Evolutionary conservation across 2,888 invertebrate genomes (phyloP).

Genomic region (Sipunculus nudus): DNA sequence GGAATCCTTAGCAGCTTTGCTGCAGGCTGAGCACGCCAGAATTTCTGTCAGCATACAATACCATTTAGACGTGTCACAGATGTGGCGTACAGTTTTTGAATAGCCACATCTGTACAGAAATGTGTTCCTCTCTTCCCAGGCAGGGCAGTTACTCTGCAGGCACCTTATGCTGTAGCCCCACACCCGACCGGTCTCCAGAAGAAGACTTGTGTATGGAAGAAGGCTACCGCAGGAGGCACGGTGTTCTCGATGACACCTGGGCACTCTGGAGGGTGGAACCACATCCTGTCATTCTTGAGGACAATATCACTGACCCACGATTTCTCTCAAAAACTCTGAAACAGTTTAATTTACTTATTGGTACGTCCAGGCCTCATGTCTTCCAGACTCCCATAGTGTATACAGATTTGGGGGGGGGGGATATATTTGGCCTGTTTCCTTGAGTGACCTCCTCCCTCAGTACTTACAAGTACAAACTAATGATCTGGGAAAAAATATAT

Average conservation of each 20-base stretch:
- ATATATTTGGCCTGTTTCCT: too few species aligned
- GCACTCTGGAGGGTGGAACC: constrained; percentile 8
- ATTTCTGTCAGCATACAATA: constrained; percentile 9
- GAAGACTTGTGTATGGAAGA: not conserved
- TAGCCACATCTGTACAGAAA: constrained; percentile 7
- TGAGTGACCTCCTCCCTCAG: too few species aligned
- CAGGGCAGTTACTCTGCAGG: constrained; percentile 5
- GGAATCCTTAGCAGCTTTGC: not conserved
- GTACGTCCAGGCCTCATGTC: too few species aligned
- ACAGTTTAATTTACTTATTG: too few species aligned
- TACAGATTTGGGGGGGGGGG: too few species aligned
- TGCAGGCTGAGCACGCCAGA: constrained; percentile 1
- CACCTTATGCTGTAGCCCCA: constrained; percentile 4
- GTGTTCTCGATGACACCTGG: not conserved
- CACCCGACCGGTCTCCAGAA: constrained; percentile 4
- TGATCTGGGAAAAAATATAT: too few species aligned
- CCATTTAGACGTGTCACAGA: constrained; percentile 7
- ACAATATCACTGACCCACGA: too few species aligned
- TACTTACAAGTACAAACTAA: too few species aligned
- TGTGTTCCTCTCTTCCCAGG: not conserved
- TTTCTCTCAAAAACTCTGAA: too few species aligned
- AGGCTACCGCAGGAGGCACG: not conserved
- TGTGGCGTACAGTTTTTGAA: not conserved
- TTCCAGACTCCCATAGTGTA: too few species aligned
- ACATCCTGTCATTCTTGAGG: constrained; percentile 9